A percentile compares a stretch with the other conserved stretches of the same genome.
Conservation (phyloP, 2,113 vertebrate genomes). For the Ahaetulla prasina region DNA sequence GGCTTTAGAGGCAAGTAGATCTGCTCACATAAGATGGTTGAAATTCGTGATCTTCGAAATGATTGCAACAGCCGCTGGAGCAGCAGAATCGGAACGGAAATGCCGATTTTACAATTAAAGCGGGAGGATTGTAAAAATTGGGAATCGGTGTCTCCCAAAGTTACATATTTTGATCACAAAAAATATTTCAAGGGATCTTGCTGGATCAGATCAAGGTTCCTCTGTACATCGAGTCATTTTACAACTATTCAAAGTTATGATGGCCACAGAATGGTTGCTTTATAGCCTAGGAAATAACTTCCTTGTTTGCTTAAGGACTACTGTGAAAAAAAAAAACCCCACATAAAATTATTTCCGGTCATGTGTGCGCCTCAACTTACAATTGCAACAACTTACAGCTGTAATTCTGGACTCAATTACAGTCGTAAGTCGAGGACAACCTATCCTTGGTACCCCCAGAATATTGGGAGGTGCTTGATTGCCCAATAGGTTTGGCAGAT, state of each 20-base stretch:
- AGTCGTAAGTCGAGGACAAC: neutral
- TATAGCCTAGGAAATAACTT: too few relatives aligned
- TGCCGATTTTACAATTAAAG: neutral
- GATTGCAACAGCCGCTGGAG: neutral
- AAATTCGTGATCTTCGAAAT: neutral
- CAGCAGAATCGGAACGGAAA: neutral
- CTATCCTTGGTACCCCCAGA: neutral
- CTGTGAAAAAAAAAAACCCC: too few relatives aligned
- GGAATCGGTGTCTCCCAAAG: neutral
- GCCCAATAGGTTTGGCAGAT: neutral
- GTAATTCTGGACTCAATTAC: neutral
- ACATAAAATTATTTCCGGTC: too few relatives aligned
- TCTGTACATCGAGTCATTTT: too few relatives aligned
- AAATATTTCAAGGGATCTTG: neutral
- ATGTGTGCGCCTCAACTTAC: neutral
- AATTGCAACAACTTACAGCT: neutral
- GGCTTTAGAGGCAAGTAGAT: neutral
- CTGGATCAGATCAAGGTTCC: neutral
- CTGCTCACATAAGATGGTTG: neutral
- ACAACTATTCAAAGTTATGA: too few relatives aligned
- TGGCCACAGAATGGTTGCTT: too few relatives aligned
- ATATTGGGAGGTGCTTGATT: neutral
- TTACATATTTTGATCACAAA: neutral
- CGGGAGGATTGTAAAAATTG: neutral
- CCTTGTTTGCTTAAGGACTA: too few relatives aligned